phyloP scores from a whole-genome alignment of 2,797 vertebrate species.

The Urosaurus nigricauda region DNA sequence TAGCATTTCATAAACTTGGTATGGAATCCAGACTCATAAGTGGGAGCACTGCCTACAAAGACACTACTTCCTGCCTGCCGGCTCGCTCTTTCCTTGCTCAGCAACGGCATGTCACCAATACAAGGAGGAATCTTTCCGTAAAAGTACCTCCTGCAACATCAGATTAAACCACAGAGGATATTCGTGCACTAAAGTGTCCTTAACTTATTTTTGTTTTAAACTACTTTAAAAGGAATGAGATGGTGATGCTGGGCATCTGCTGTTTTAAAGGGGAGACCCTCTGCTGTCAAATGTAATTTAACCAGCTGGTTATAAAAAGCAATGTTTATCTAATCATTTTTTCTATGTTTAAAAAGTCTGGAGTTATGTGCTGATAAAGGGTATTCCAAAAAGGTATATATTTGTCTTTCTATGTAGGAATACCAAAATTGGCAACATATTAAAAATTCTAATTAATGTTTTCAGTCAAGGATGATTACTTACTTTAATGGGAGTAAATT shows the following conservation, averaged over 20 bases:
- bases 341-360: slow-evolving; percentile 36
- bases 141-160: slow-evolving; percentile 84
- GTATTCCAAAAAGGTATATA: slow-evolving; percentile 68
- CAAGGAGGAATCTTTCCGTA: slow-evolving; percentile 86
- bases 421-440: slow-evolving; percentile 63
- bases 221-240: slow-evolving; percentile 54
- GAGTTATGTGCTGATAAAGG: slow-evolving; percentile 65
- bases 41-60: slow-evolving; percentile 73
- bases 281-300: slow-evolving; percentile 46
- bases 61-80: slow-evolving; percentile 57
- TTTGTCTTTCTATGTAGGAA: slow-evolving; percentile 73
- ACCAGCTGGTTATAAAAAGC: slow-evolving; percentile 50
- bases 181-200: slow-evolving; percentile 91
- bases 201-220: slow-evolving; percentile 78
- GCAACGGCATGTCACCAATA: slow-evolving; percentile 92
- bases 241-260: slow-evolving; percentile 81
- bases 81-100: slow-evolving; percentile 93
- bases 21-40: slow-evolving; percentile 91
- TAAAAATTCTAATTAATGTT: slow-evolving; percentile 70
- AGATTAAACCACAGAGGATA: slow-evolving; percentile 83
- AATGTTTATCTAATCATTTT: slow-evolving; percentile 15
- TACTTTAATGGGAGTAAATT: slow-evolving; percentile 50
- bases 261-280: slow-evolving; percentile 57
- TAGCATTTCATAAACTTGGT: slow-evolving; percentile 93
- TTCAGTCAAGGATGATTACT: slow-evolving; percentile 56